These are phyloP conservation scores for Cotesia chilonis DNA, from an alignment of 1,140 invertebrate species.

Conservation along the genomic window DNA sequence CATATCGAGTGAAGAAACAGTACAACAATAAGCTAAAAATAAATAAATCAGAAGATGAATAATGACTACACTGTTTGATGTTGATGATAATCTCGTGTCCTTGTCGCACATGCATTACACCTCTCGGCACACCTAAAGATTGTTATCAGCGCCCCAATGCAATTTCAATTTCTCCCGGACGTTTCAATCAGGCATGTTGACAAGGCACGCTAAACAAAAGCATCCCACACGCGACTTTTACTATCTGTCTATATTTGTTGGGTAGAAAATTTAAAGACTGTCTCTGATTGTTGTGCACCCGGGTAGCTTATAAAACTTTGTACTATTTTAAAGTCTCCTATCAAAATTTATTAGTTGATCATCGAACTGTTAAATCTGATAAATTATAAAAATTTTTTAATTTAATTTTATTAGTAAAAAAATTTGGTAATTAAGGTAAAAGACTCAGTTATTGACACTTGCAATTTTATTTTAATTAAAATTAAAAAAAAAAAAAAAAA, in stretches of 20 bases:
- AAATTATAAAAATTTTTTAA: too few species aligned
- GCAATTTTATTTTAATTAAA: too few species aligned
- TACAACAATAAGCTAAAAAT: neutral
- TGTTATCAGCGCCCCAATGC: slow-evolving; percentile 22
- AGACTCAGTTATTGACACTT: too few species aligned
- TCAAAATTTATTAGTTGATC: too few species aligned
- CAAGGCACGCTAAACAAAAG: slow-evolving; percentile 32
- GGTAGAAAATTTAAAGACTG: neutral
- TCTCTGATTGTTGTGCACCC: neutral
- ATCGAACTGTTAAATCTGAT: too few species aligned
- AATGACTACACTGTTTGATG: slow-evolving; percentile 15
- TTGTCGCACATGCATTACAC: slow-evolving; percentile 23
- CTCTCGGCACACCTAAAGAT: slow-evolving; percentile 25
- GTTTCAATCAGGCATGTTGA: slow-evolving; percentile 34
- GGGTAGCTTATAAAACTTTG: too few species aligned
- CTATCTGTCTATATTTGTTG: neutral
- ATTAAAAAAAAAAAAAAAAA: too few species aligned
- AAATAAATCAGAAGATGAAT: slow-evolving; percentile 14
- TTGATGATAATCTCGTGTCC: neutral
- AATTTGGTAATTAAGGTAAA: too few species aligned
- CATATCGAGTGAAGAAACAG: neutral
- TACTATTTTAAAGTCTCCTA: too few species aligned
- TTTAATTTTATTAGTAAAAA: too few species aligned
- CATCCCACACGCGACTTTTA: slow-evolving; percentile 36
- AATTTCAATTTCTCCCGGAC: slow-evolving; percentile 38